phyloP scores from a whole-genome alignment of 1,140 invertebrate species.

The Solen grandis region DNA sequence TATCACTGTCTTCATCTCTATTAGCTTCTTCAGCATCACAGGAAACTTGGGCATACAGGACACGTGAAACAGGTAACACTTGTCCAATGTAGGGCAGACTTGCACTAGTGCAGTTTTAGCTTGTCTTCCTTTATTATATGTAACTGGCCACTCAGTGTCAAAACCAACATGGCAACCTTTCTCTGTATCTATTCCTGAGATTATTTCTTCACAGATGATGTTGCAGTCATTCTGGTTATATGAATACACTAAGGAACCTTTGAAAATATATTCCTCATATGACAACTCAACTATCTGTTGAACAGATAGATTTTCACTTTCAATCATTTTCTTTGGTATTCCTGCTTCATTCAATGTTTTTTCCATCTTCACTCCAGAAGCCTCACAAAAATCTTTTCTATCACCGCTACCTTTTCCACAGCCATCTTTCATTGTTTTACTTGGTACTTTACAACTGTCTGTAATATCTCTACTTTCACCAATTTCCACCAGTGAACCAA shows the following conservation, averaged over 20 bases:
- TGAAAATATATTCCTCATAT: conserved; percentile 57
- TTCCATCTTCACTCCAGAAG: not conserved
- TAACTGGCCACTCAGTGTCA: conserved; percentile 68
- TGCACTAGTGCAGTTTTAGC: conserved; percentile 63
- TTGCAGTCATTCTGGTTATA: conserved; percentile 61
- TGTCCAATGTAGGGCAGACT: conserved; percentile 45
- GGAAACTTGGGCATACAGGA: conserved; percentile 62
- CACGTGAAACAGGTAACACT: conserved; percentile 65
- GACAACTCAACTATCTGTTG: conserved; percentile 44
- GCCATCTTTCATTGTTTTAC: not conserved
- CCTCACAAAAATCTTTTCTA: too few species aligned
- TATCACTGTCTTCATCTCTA: conserved; percentile 54
- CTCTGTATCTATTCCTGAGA: conserved; percentile 13
- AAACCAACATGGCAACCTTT: conserved; percentile 55
- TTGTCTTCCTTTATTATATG: conserved; percentile 60
- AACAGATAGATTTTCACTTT: conserved; percentile 3
- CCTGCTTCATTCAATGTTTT: not conserved
- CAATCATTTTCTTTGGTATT: not conserved
- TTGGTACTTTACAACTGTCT: not conserved
- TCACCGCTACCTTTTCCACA: not conserved
- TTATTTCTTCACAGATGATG: conserved; percentile 63
- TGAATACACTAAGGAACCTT: conserved; percentile 59
- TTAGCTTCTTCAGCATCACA: conserved; percentile 47
- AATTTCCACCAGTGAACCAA: not conserved
- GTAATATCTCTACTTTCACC: not conserved